A percentile compares a stretch with the other conserved stretches of the same genome.
Conservation (phyloP, 1,140 invertebrate genomes). For the Hycleus cichorii region DNA sequence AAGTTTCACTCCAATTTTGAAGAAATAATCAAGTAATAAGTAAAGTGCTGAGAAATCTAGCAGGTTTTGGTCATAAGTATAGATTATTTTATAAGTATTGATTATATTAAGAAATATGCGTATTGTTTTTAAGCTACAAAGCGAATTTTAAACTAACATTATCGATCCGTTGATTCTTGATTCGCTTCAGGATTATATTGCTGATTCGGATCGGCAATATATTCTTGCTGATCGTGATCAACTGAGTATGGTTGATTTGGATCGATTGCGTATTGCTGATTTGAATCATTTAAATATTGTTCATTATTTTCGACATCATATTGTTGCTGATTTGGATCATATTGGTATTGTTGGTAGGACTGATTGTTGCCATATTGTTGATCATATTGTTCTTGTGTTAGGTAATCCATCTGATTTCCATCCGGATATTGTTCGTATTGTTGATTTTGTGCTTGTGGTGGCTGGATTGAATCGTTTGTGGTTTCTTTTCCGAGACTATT, state of each 20-base stretch:
- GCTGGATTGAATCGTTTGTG: not conserved
- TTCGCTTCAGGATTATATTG: conserved; percentile 3
- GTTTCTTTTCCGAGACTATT: conserved; percentile 10
- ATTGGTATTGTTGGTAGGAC: conserved; percentile 15
- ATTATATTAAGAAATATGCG: too few species aligned
- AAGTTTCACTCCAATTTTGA: too few species aligned
- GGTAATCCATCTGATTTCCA: conserved; percentile 5
- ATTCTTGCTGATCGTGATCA: conserved; percentile 15
- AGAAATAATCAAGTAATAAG: too few species aligned
- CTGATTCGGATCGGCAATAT: conserved; percentile 4
- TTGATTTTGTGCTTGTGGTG: not conserved
- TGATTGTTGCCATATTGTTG: conserved; percentile 25
- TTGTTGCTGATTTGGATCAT: conserved; percentile 20
- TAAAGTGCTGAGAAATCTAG: too few species aligned
- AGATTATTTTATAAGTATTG: too few species aligned
- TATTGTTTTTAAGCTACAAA: too few species aligned
- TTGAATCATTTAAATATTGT: conserved; percentile 19
- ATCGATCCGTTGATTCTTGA: not conserved
- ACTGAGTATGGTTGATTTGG: conserved; percentile 19
- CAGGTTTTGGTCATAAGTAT: too few species aligned
- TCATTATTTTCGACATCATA: conserved; percentile 27
- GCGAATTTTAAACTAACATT: too few species aligned
- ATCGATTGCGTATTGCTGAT: conserved; percentile 20
- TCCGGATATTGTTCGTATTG: not conserved
- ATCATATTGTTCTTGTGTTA: conserved; percentile 17